These are phyloP conservation scores for Apotomis betuletana DNA, from an alignment of 2,888 invertebrate species.

Conservation along the genomic window DNA sequence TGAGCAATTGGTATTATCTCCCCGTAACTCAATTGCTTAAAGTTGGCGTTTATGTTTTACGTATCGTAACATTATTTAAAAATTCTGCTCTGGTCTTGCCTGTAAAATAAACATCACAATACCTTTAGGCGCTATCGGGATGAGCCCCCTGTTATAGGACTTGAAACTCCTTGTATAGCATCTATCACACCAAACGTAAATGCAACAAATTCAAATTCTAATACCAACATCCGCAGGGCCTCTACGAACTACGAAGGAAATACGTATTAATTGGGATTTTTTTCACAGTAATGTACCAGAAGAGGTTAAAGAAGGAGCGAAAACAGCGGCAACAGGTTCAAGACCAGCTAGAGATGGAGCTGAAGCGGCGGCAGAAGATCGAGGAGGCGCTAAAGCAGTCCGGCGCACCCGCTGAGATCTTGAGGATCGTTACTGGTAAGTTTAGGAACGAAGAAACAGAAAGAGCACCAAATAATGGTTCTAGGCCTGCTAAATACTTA, in stretches of 20 bases:
- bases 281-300: conserved; percentile 91
- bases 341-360: conserved; percentile 92
- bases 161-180: no score
- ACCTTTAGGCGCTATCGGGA: no score
- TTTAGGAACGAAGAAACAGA: conserved; percentile 50
- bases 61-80: no score
- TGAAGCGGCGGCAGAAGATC: conserved; percentile 90
- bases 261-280: conserved; percentile 32
- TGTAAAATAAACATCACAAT: no score
- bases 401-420: conserved; percentile 89
- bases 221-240: no score
- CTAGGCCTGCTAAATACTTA: no score
- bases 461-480: conserved; percentile 69
- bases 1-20: not conserved
- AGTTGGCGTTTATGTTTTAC: no score
- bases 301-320: conserved; percentile 94
- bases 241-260: not conserved
- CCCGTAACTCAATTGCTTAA: no score
- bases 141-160: no score
- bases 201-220: no score
- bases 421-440: conserved; percentile 91
- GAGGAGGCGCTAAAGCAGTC: conserved; percentile 92
- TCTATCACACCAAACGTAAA: no score
- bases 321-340: conserved; percentile 92
- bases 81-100: no score